These are phyloP conservation scores for Conus ventricosus DNA, from an alignment of 1,140 invertebrate genomes.

Conservation along the genomic window DNA sequence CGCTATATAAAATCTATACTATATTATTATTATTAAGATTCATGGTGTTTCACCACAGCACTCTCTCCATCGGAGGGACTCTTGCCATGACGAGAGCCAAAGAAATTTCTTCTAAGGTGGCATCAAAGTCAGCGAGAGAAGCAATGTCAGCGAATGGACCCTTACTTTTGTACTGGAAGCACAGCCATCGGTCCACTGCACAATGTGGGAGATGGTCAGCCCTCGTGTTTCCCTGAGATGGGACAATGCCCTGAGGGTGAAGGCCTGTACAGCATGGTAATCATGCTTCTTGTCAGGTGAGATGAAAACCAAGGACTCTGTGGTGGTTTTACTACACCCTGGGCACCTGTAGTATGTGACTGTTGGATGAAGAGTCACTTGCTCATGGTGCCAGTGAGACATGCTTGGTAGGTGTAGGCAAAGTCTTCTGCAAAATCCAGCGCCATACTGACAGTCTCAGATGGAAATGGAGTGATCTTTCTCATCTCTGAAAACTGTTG, in stretches of 20 bases:
- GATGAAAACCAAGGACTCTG: conserved; percentile 43
- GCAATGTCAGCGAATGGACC: conserved; percentile 40
- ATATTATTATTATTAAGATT: too few species aligned
- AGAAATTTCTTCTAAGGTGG: conserved; percentile 37
- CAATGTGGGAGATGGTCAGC: conserved; percentile 11
- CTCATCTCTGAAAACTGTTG: background rate
- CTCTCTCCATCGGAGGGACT: conserved; percentile 46
- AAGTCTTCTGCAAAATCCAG: conserved; percentile 36
- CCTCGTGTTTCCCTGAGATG: conserved; percentile 30
- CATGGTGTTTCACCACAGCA: conserved; percentile 39
- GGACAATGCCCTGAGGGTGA: conserved; percentile 15
- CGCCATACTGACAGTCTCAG: conserved; percentile 14
- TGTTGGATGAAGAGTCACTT: conserved; percentile 34
- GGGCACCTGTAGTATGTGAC: conserved; percentile 40
- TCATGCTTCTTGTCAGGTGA: conserved; percentile 48
- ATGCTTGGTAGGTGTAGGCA: conserved; percentile 24
- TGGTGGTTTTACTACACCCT: conserved; percentile 19
- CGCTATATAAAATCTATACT: too few species aligned
- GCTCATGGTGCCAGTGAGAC: conserved; percentile 36
- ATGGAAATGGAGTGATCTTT: background rate
- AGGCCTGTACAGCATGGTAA: conserved; percentile 40
- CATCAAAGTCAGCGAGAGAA: conserved; percentile 29
- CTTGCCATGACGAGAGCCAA: conserved; percentile 50
- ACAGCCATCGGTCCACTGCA: conserved; percentile 52
- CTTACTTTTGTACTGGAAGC: conserved; percentile 47